Evolutionary conservation across 2,113 vertebrate species (phyloP).

Genomic region (Noturus placidus): DNA sequence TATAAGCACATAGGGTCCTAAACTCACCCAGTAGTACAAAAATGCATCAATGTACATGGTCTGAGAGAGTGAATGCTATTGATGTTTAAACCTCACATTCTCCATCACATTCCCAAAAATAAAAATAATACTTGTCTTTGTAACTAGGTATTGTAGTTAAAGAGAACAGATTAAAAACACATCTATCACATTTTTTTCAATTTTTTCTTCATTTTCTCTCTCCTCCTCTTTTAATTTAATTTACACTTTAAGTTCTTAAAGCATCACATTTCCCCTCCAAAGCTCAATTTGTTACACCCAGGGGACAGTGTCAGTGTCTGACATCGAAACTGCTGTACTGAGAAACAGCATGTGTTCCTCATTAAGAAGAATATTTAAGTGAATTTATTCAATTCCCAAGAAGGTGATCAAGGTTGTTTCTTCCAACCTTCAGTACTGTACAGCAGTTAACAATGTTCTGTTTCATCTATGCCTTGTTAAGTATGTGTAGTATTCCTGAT

Average conservation of each 20-base stretch:
- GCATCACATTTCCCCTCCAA: neutral
- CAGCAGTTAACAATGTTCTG: neutral
- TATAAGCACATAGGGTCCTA: neutral
- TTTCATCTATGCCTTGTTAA: neutral
- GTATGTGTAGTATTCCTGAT: neutral
- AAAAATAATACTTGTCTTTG: neutral
- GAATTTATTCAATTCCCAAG: slow-evolving; percentile 1
- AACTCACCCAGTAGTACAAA: neutral
- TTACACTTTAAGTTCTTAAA: neutral
- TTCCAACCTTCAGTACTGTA: neutral
- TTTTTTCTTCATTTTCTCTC: neutral
- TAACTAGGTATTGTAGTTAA: neutral
- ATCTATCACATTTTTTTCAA: neutral
- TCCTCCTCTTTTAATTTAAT: neutral
- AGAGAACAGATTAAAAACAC: no score
- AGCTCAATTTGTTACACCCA: neutral
- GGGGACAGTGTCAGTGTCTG: neutral
- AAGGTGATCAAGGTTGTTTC: neutral
- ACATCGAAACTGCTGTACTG: neutral
- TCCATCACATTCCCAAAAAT: neutral
- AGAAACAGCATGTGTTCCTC: slow-evolving; percentile 10
- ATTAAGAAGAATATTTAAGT: slow-evolving; percentile 6
- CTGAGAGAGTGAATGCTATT: neutral
- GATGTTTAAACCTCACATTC: neutral
- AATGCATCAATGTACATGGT: neutral